phyloP scores from a whole-genome alignment of 1,140 invertebrate species.

The Anadara kagoshimensis region DNA sequence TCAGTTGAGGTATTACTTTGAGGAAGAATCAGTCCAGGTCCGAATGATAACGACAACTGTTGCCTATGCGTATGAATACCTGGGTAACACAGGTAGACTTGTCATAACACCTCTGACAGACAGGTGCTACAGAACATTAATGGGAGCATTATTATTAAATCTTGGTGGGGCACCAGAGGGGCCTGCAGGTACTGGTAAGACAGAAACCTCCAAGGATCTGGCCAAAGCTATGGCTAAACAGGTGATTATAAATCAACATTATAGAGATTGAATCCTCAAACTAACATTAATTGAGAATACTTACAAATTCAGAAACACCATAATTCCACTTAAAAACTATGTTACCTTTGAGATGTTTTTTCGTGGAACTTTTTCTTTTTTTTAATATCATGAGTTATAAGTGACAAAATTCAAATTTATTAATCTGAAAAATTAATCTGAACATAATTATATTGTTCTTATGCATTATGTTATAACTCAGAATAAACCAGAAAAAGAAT shows the following conservation, averaged over 20 bases:
- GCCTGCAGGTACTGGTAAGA: slow-evolving; percentile 75
- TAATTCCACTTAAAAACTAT: too few species aligned
- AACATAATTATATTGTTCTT: too few species aligned
- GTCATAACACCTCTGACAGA: slow-evolving; percentile 74
- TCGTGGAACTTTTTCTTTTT: too few species aligned
- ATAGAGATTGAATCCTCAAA: too few species aligned
- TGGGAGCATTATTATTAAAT: slow-evolving; percentile 74
- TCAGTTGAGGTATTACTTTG: slow-evolving; percentile 72
- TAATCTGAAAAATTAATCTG: too few species aligned
- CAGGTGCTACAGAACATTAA: slow-evolving; percentile 73
- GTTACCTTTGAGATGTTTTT: too few species aligned
- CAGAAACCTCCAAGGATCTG: slow-evolving; percentile 75
- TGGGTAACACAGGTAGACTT: slow-evolving; percentile 71
- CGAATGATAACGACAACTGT: slow-evolving; percentile 73
- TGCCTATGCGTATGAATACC: slow-evolving; percentile 72
- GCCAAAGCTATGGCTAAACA: slow-evolving; percentile 75
- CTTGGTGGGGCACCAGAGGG: slow-evolving; percentile 74
- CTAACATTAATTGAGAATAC: too few species aligned
- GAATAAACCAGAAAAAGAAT: too few species aligned
- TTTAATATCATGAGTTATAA: too few species aligned
- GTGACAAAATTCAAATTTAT: too few species aligned
- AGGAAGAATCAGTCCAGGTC: slow-evolving; percentile 54
- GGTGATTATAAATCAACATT: slow-evolving; percentile 45
- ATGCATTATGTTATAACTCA: too few species aligned
- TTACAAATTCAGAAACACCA: too few species aligned